Percentiles rank a stretch among this genome's conserved stretches.
Conservation (phyloP, 1,140 invertebrate species). For the Nomia melanderi region DNA sequence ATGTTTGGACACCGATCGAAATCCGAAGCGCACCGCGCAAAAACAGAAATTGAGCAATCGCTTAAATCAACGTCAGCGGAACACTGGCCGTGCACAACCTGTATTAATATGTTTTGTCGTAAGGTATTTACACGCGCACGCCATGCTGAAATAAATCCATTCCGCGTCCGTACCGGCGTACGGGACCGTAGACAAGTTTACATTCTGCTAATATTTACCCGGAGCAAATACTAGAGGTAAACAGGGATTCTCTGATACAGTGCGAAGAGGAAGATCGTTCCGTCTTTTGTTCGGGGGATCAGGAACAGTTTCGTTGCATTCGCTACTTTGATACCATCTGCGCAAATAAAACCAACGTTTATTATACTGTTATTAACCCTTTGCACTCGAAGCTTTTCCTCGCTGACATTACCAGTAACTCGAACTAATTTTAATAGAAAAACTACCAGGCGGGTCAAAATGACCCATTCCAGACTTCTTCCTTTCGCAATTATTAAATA, state of each 20-base stretch:
- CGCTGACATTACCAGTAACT: too few relatives aligned
- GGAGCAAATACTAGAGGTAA: constrained; percentile 1
- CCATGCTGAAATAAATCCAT: constrained; percentile 2
- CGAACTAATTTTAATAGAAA: too few relatives aligned
- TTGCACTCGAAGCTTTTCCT: too few relatives aligned
- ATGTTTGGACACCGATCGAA: not conserved
- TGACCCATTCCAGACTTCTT: too few relatives aligned
- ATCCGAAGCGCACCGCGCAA: too few relatives aligned
- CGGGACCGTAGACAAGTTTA: constrained; percentile 4
- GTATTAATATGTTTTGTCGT: not conserved
- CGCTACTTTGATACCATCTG: too few relatives aligned
- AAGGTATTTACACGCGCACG: not conserved
- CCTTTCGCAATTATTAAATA: too few relatives aligned
- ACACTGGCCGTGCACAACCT: not conserved
- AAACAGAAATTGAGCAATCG: not conserved
- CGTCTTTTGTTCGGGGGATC: not conserved
- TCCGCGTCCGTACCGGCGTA: not conserved
- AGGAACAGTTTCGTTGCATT: not conserved
- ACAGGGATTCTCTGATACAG: not conserved
- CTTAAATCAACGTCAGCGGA: not conserved
- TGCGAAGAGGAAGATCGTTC: not conserved
- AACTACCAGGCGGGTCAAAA: too few relatives aligned
- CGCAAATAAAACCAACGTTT: too few relatives aligned
- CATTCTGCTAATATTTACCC: constrained; percentile 23
- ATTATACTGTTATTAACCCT: too few relatives aligned